Base-by-base conservation (phyloP, 2,888 invertebrate genomes). In the Andrena fulva region DNA sequence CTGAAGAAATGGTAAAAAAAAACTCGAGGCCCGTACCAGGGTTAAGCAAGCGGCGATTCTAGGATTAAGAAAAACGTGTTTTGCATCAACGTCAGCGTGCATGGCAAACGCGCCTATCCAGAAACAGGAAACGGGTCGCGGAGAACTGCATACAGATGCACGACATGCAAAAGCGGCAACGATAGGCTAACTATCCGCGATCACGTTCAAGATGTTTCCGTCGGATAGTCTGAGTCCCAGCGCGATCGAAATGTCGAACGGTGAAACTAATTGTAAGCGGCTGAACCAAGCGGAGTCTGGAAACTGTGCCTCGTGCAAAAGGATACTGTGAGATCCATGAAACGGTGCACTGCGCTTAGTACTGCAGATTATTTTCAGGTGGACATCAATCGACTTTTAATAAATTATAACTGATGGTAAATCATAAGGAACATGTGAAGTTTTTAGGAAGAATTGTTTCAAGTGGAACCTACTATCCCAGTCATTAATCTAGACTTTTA, bases 221-320 rank as follows among this genome's bases (percentile, higher is more conserved):
- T 64, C 50, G 42, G 66, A 70, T 48, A 31, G 62, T 48, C 24
- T 12, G 31, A 29, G 50, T 66, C 60, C 60, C n/a, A 27, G 8
- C 24, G 50, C n/a, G 31, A 77, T 64, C 76, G 50, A 81, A 82
- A 82, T 77, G 60, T 81, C 81, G 82, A 81, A 71, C 56, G 76
- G 72, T 82, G 81, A 81, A 81, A 77, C 79, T 42, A 16, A 42
- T 42, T 42, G 42, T 70, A 48, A 33, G 56, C 42, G 42, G 75
- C 33, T 29, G 50, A 75, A 35, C 52, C 24, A 71, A 60, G 10
- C 12, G 54, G 54, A 64, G 42, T 33, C 52, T 66, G 66, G 76
- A 70, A 80, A 71, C 71, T 33, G 76, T 80, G 70, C 66, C 66
- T 33, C 50, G 42, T 31, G 50, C 48, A 52, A 52, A 35, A 31